Conservation (phyloP, 2,888 invertebrate genomes). For the Lymantria monacha region DNA sequence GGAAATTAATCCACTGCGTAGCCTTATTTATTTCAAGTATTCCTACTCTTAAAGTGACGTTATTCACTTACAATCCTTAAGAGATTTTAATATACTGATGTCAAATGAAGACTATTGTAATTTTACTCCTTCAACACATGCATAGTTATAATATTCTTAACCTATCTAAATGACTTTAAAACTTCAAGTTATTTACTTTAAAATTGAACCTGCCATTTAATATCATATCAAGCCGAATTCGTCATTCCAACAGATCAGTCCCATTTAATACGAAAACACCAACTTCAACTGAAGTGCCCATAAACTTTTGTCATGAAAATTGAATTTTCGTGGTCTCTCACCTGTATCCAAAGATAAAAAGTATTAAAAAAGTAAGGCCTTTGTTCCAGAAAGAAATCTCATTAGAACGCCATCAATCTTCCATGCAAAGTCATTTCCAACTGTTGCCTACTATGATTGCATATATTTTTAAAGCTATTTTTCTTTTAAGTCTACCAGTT, state of each 20-base stretch:
- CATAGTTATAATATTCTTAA: too few species aligned
- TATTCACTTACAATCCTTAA: too few species aligned
- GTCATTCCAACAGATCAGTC: slow-evolving; percentile 3
- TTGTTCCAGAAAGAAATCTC: slow-evolving; percentile 30
- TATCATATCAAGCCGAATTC: too few species aligned
- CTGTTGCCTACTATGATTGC: slow-evolving; percentile 29
- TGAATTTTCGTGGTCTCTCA: slow-evolving; percentile 4
- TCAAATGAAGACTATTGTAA: too few species aligned
- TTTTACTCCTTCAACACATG: too few species aligned
- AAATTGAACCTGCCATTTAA: too few species aligned
- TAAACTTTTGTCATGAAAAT: slow-evolving; percentile 1
- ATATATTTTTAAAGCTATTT: slow-evolving; percentile 25
- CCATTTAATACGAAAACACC: neutral
- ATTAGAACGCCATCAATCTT: slow-evolving; percentile 33
- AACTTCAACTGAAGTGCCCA: neutral
- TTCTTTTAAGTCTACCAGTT: slow-evolving; percentile 10
- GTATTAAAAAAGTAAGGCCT: slow-evolving; percentile 15
- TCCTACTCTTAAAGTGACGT: too few species aligned
- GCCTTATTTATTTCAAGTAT: too few species aligned
- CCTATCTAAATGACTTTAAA: too few species aligned
- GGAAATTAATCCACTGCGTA: too few species aligned
- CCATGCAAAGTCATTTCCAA: slow-evolving; percentile 30
- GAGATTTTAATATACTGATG: too few species aligned
- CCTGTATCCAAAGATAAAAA: slow-evolving; percentile 5
- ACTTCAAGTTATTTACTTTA: too few species aligned